Evolutionary conservation across 2,113 vertebrate genomes (phyloP).

Genomic region (human): GRCh38 chr18:30878001-30878500

Average conservation of each 20-base stretch:
- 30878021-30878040: not conserved
- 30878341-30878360: not conserved
- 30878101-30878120: too few species aligned
- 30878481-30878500: not conserved
- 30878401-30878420: not conserved
- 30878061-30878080: not conserved
- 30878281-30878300: not conserved
- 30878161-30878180: not conserved
- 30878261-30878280: not conserved
- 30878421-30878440: not conserved
- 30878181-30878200: not conserved
- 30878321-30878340: not conserved
- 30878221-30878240: not conserved
- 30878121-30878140: not conserved
- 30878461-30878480: not conserved
- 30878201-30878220: not conserved
- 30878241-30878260: not conserved
- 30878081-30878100: not conserved
- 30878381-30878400: not conserved
- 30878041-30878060: not conserved
- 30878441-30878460: not conserved
- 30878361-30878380: not conserved
- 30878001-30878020: not conserved
- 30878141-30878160: not conserved
- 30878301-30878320: not conserved